These are phyloP conservation scores for Conger conger DNA, from an alignment of 2,113 vertebrate genomes.

Conservation along the genomic window DNA sequence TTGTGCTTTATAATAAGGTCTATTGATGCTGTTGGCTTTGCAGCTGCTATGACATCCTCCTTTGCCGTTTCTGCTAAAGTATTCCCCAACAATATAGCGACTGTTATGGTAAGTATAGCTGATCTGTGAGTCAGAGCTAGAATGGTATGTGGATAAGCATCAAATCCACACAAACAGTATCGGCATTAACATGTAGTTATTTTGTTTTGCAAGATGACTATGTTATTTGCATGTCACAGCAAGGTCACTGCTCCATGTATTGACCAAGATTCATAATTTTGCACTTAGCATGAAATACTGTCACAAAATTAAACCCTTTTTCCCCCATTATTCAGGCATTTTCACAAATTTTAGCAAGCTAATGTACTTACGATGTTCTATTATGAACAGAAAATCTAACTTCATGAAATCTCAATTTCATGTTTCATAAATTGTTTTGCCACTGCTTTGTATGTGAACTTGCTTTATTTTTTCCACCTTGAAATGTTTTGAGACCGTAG, in stretches of 20 bases:
- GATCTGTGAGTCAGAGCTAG: conserved; percentile 26
- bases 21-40: conserved; percentile 84
- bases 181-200: not conserved
- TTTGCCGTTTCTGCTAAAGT: conserved; percentile 82
- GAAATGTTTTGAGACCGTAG: too few species aligned
- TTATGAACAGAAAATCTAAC: not conserved
- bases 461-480: too few species aligned
- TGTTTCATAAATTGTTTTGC: not conserved
- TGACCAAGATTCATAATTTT: not conserved
- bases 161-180: not conserved
- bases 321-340: not conserved
- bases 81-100: conserved; percentile 90
- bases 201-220: not conserved
- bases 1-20: conserved; percentile 87
- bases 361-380: not conserved
- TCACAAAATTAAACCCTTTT: not conserved
- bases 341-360: not conserved
- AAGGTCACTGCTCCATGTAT: not conserved
- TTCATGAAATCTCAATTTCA: not conserved
- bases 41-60: conserved; percentile 80
- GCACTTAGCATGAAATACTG: not conserved
- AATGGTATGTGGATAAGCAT: not conserved
- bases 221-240: not conserved
- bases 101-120: conserved; percentile 82
- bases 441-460: too few species aligned